Evolutionary conservation across 1,140 invertebrate genomes (phyloP), one percentile per base, ranked within the genome.

Genomic region (Eumeta japonica): DNA sequence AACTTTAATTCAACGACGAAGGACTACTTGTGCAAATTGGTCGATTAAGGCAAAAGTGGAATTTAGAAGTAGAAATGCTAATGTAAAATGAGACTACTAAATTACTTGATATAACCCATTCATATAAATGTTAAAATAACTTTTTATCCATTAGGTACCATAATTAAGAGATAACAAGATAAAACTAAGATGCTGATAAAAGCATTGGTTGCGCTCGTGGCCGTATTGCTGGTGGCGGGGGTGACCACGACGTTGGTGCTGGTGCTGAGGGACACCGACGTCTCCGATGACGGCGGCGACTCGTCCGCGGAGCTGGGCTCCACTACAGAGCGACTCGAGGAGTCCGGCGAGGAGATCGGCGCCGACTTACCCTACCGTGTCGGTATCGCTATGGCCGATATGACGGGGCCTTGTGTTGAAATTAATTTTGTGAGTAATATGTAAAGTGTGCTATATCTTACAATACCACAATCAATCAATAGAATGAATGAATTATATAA

Each of bases 361-460:
- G 28, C 37, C 10, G 54, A 50, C 16, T n/a, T 37, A 0, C 35
- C 36, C 9, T 66, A 60, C 13, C 16, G 51, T 13, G 80, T 91
- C 30, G 90, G 90, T 16, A 82, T 89, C 2, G 91, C 90, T 1
- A 88, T 87, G 37, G 87, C 86, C 1, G 92, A 94, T 70, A 80
- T 87, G 44, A 97, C 93, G 0, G 93, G 93, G 32, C 93, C 92
- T 1, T 79, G 86, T 10, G 90, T 88, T n/a, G 92, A 92, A 75
- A 83, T 95, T 43, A 85, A 86, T 50, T 92, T 96, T 77, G 92
- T 96, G 79, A 85, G 87, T 83, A 53, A 36, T n/a, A 17, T 15
- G 11, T 39, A 27, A 27, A n/a, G 9, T 9, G 7, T 27, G 9
- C n/a, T 27, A 9, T 27, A 9, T 27, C 9, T 9, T 9, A 27